Base-by-base conservation (phyloP, 2,113 vertebrate species). In the Chrysochloris asiatica region DNA sequence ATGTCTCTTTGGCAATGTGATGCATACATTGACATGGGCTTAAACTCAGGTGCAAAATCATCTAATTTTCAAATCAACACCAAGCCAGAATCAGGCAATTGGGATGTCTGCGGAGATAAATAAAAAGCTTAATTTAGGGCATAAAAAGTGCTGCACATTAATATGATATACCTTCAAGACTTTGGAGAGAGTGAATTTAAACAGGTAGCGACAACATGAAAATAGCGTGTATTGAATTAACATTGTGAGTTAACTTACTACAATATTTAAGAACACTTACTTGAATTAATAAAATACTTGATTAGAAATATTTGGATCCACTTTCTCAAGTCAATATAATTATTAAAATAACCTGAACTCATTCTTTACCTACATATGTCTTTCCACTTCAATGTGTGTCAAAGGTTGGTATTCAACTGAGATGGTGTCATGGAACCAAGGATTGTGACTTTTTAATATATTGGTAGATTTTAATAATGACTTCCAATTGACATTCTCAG, bases 251-350 rank as follows among this genome's bases (percentile, higher is more conserved):
- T 92, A 81, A 84, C 33, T 75, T 8, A 30, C 45, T 28, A 30
- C 0, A 38, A 52, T 43, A 63, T 65, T 77, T 59, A 6, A 77
- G 83, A 69, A 48, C 3, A 22, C 33, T 5, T 80, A 59, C 21
- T 6, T 43, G 45, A 71, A 79, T 82, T 59, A 65, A 45, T 79
- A 88, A 76, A 90, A 6, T 28, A 78, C 28, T 83, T 72, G 14
- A 19, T 33, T 73, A 72, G 16, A 30, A 47, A 26, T 82, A 80
- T 86, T 72, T 77, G 30, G 91, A 90, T 86, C 69, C 21, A 88
- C 43, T 89, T 83, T 78, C 83, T 90, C 52, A 90, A 94, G 90
- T 69, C 88, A 88, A 92, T 71, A 65, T 59, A 43, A 61, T n/a
- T 59, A 86, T 41, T 83, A 78, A 94, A 93, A 89, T 73, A 81